Conservation (phyloP, 2,888 invertebrate species). For the Nemapogon koenigi region DNA sequence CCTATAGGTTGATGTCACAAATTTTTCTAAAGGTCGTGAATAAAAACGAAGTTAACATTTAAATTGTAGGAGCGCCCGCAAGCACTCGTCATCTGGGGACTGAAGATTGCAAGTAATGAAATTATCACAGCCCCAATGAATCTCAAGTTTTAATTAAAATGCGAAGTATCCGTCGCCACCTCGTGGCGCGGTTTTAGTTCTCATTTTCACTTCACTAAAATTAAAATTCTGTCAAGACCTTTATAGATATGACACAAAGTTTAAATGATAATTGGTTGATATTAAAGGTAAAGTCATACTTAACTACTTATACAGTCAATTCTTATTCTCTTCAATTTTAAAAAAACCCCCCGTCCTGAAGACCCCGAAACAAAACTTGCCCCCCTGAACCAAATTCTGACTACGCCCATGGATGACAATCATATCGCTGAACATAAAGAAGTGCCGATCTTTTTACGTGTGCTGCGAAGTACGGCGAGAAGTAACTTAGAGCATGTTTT, state of each 20-base stretch:
- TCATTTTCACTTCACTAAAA: slow-evolving; percentile 8
- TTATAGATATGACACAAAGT: slow-evolving; percentile 7
- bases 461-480: too few species aligned
- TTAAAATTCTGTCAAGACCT: slow-evolving; percentile 6
- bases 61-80: slow-evolving; percentile 5
- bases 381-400: too few species aligned
- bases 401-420: too few species aligned
- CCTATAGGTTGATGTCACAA: not conserved
- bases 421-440: too few species aligned
- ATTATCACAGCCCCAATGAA: slow-evolving; percentile 16
- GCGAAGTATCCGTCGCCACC: slow-evolving; percentile 11
- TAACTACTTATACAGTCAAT: too few species aligned
- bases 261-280: too few species aligned
- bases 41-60: slow-evolving; percentile 7
- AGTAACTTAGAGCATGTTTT: too few species aligned
- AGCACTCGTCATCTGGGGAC: slow-evolving; percentile 13
- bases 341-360: too few species aligned
- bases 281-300: too few species aligned
- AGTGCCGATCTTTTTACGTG: too few species aligned
- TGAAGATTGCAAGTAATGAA: slow-evolving; percentile 14
- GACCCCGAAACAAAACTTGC: too few species aligned
- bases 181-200: slow-evolving; percentile 8
- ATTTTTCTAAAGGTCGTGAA: slow-evolving; percentile 1
- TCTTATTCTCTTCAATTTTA: too few species aligned
- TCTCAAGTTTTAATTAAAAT: slow-evolving; percentile 17